Base-by-base conservation (phyloP, 2,797 vertebrate species). In the Enteromius mattozi region DNA sequence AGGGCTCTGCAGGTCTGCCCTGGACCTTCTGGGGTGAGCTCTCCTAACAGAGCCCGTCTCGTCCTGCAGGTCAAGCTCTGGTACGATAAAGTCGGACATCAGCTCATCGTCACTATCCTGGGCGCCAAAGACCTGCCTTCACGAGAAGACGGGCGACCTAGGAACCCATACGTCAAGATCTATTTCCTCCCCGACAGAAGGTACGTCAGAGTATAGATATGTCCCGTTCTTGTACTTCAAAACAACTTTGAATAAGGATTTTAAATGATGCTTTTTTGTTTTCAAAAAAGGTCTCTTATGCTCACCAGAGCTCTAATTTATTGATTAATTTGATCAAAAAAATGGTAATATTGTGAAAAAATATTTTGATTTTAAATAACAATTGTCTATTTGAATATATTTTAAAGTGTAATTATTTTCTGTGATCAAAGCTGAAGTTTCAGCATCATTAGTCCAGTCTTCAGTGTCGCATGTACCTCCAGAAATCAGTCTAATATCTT, bases 101-200 rank as follows among this genome's bases (percentile, higher is more conserved):
- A 99, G 90, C 95, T 99, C 90, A 97, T 99, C 82, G 97, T 98
- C 90, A 99, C 98, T 24, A 94, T 99, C 92, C 93, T 99, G 85
- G 97, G 97, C 92, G 97, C 98, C 88, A 99, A 98, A 92, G 97
- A 98, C 92, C 96, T 99, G 91, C 96, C 95, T 91, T 94, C 95
- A 86, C 95, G 96, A 87, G 96, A 97, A 77, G 98, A 99, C 74
- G 96, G 97, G 37, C 95, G 98, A 61, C 97, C 97, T 35, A 94
- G 97, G 86, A 99, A 99, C 93, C 97, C 97, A 82, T 99, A 98
- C 12, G 96, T 98, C 87, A 97, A 98, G 94, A 97, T 99, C 93
- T 98, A 97, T 93, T 96, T 99, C 93, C 96, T 99, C 91, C 98
- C 98, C 21, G 98, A 99, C 92, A 94, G 97, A 95, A 99, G 98